Conservation (phyloP, 2,888 invertebrate genomes). For the Drosophila rubida region DNA sequence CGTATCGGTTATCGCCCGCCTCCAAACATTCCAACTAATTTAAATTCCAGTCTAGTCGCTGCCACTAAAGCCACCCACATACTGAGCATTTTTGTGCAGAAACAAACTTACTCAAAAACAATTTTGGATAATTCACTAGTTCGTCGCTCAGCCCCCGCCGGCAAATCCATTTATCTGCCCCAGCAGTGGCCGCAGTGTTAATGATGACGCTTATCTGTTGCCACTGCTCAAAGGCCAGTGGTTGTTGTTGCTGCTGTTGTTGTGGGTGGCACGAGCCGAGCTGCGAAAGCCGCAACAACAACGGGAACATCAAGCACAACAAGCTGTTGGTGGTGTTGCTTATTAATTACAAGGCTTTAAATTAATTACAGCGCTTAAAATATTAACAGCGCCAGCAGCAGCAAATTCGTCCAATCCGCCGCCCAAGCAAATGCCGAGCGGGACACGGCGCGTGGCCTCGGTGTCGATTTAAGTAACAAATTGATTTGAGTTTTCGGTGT, state of each 20-base stretch:
- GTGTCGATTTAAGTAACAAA: constrained; percentile 53
- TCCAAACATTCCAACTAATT: constrained; percentile 12
- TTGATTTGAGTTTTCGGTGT: constrained; percentile 40
- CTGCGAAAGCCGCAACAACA: constrained; percentile 16
- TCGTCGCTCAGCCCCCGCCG: not conserved
- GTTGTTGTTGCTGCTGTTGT: constrained; percentile 4
- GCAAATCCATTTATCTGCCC: constrained; percentile 57
- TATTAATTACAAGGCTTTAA: constrained; percentile 80
- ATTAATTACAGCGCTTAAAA: constrained; percentile 76
- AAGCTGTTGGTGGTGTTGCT: constrained; percentile 51
- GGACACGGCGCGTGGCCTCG: not conserved
- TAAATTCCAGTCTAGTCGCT: constrained; percentile 11
- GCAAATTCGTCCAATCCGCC: constrained; percentile 34
- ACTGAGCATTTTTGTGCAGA: not conserved
- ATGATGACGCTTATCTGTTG: constrained; percentile 72
- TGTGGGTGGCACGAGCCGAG: constrained; percentile 30
- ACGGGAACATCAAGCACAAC: not conserved
- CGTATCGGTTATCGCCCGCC: constrained; percentile 59
- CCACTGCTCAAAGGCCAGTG: constrained; percentile 12
- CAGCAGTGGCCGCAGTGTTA: constrained; percentile 73
- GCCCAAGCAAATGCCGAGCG: not conserved
- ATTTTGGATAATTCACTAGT: constrained; percentile 21
- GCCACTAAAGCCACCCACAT: not conserved
- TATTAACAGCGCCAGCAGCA: constrained; percentile 65
- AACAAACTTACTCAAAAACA: constrained; percentile 2